Base-by-base conservation (phyloP, 2,888 invertebrate species). In the Lycaena phlaeas region DNA sequence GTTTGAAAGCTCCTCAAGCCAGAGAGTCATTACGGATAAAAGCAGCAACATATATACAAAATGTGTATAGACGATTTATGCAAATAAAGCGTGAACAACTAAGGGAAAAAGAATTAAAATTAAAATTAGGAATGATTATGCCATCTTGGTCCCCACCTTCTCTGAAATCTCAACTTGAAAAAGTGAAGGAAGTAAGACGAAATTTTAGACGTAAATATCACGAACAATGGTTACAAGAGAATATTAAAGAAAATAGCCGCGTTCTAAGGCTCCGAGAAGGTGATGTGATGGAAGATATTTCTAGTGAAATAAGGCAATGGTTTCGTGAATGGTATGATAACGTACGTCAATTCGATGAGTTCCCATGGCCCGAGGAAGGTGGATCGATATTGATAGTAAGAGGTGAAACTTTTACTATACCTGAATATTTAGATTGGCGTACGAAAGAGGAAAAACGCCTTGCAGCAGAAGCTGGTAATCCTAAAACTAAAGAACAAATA, bases 281-380 rank as follows among this genome's bases (percentile, higher is more conserved):
- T 3, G 78, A 87, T 26, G 78, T 93, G 48, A 87, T 90, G 71
- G 93, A 94, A 59, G 90, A 91, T 52, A 91, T 93, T 62, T 87
- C 89, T 27, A 90, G 88, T 47, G 92, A 94, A 76, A 88, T 94
- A 42, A 82, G 91, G 42, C 87, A 89, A 56, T 94, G 93, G 93
- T 90, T 92, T 58, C 62, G 82, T 34, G 75, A 87, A 40, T 92
- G 91, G 90, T 84, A 90, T 68, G 64, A 68, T 27, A 62, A 65
- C 42, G 64, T 79, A 1, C 78, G 81, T 15, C 68, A 81, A 36
- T 92, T 94, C 59, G 93, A 93, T 45, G 89, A 89, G 48, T 91
- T 87, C 61, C 94, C 94, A 36, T 88, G 88, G 45, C 87, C 87
- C 25, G 88, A 89, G 25, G 87, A 90, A 63, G 94, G 94, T 4